These are phyloP conservation scores for Cryptomyrus ogoouensis DNA, from an alignment of 2,113 vertebrate genomes.

Conservation along the genomic window DNA sequence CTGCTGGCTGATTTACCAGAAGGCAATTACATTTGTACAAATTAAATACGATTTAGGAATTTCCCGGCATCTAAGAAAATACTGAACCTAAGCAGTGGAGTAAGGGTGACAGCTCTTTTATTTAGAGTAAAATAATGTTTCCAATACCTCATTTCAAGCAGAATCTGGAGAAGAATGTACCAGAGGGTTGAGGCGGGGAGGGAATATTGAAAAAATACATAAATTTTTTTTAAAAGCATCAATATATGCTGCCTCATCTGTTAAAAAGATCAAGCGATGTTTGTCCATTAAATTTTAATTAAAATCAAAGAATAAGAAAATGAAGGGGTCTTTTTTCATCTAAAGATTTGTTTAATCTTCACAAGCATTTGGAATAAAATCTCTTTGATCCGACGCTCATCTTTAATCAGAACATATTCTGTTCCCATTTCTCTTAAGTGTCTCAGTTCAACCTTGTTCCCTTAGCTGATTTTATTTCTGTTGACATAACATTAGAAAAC, in stretches of 20 bases:
- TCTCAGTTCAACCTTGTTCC: slow-evolving; percentile 46
- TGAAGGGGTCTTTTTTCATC: slow-evolving; percentile 58
- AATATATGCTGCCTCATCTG: slow-evolving; percentile 61
- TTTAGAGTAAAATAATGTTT: slow-evolving; percentile 25
- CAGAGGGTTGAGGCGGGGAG: neutral
- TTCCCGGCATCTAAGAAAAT: neutral
- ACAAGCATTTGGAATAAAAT: slow-evolving; percentile 58
- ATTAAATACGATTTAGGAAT: neutral
- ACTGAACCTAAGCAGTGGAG: neutral
- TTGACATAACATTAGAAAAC: slow-evolving; percentile 65
- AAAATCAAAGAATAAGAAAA: slow-evolving; percentile 61
- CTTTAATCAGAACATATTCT: slow-evolving; percentile 65
- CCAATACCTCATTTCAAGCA: slow-evolving; percentile 25
- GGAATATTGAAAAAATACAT: neutral
- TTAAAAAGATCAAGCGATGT: slow-evolving; percentile 67
- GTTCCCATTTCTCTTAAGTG: slow-evolving; percentile 49
- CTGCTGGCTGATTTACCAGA: neutral
- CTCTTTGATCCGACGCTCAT: slow-evolving; percentile 60
- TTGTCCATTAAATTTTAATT: slow-evolving; percentile 65
- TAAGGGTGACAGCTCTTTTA: neutral
- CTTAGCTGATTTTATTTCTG: slow-evolving; percentile 63
- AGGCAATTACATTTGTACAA: neutral
- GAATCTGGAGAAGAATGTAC: slow-evolving; percentile 15
- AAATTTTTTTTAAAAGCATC: slow-evolving; percentile 43
- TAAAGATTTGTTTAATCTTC: slow-evolving; percentile 70